These are phyloP conservation scores for Holocentrus rufus DNA, from an alignment of 2,797 vertebrate species.

Conservation along the genomic window DNA sequence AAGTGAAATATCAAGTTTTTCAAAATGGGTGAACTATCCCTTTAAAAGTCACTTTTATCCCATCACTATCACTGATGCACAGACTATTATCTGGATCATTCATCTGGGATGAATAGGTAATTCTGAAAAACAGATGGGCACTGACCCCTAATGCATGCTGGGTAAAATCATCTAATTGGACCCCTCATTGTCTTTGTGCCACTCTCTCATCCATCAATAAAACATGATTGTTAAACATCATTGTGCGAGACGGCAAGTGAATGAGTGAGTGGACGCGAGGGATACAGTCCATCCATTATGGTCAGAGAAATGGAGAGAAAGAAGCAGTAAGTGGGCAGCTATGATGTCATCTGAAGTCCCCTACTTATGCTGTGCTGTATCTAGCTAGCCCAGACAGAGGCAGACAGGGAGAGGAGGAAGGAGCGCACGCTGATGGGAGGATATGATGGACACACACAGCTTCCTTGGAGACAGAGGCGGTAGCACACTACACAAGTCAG, in stretches of 20 bases:
- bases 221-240: not conserved
- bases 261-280: not conserved
- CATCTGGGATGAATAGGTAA: not conserved
- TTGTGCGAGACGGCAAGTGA: not conserved
- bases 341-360: slow-evolving; percentile 78
- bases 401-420: slow-evolving; percentile 43
- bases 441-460: slow-evolving; percentile 30
- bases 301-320: slow-evolving; percentile 32
- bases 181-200: not conserved
- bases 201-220: not conserved
- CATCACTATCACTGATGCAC: too few species aligned
- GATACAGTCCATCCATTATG: slow-evolving; percentile 14
- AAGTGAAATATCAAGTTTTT: too few species aligned
- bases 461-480: slow-evolving; percentile 26
- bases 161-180: slow-evolving; percentile 4
- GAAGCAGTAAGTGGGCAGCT: slow-evolving; percentile 44
- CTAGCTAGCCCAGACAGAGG: slow-evolving; percentile 60
- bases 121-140: not conserved
- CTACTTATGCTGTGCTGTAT: slow-evolving; percentile 61
- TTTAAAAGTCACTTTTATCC: too few species aligned
- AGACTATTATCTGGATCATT: not conserved
- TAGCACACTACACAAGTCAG: slow-evolving; percentile 30
- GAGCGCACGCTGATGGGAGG: slow-evolving; percentile 45
- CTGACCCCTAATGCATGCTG: slow-evolving; percentile 30
- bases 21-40: too few species aligned